phyloP scores from a whole-genome alignment of 2,113 vertebrate species.

The Calidris pygmaea region DNA sequence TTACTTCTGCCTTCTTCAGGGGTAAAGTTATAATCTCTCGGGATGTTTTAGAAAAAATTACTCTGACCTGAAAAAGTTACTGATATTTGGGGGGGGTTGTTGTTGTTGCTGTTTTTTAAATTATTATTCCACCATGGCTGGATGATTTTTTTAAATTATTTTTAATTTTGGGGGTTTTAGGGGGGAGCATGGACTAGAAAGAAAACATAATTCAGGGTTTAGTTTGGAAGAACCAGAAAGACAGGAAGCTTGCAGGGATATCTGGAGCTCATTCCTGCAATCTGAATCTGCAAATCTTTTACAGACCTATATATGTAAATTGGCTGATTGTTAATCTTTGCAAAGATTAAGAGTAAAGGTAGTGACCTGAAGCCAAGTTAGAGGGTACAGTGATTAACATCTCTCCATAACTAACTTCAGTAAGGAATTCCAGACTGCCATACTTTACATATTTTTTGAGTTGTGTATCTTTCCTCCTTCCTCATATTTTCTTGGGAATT shows the following conservation, averaged over 20 bases:
- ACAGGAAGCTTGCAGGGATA: neutral
- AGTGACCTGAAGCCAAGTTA: constrained; percentile 20
- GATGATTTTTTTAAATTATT: neutral
- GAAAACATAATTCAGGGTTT: neutral
- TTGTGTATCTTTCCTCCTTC: neutral
- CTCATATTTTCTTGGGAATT: neutral
- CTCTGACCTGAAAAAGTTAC: neutral
- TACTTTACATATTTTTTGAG: neutral
- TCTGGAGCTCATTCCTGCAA: neutral
- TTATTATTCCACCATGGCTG: neutral
- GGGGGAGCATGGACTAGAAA: neutral
- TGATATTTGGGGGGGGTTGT: neutral
- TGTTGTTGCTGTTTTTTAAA: neutral
- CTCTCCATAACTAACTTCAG: neutral
- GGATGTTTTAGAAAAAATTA: neutral
- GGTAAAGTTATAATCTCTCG: neutral
- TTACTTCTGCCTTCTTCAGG: neutral
- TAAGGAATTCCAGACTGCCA: neutral
- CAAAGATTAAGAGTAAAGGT: constrained; percentile 38
- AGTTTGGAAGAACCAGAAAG: neutral
- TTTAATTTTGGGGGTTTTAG: neutral
- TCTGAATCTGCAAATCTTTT: constrained; percentile 47
- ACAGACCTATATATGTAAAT: constrained; percentile 28
- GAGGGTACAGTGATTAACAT: neutral
- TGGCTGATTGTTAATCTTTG: constrained; percentile 38